phyloP scores from a whole-genome alignment of 2,113 vertebrate species.

The Harpagus bidentatus region DNA sequence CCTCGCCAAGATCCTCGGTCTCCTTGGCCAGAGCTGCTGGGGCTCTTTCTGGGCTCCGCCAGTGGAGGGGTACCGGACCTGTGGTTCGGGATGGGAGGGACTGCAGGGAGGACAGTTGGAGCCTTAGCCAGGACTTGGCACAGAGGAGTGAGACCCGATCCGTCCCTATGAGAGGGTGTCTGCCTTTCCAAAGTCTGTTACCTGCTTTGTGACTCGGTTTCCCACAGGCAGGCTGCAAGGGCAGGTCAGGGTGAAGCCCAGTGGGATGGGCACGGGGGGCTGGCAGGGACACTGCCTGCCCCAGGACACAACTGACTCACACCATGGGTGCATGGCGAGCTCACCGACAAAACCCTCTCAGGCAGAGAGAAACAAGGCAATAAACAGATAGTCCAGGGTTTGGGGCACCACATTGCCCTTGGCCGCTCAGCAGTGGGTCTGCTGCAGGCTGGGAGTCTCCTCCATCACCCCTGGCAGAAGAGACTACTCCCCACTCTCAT shows the following conservation, averaged over 20 bases:
- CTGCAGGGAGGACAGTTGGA: background rate
- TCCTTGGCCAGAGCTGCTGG: background rate
- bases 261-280: background rate
- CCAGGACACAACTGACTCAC: background rate
- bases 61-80: fast-evolving
- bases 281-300: background rate
- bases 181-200: background rate
- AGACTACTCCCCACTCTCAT: fast-evolving
- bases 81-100: background rate
- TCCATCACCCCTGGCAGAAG: background rate
- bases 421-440: background rate
- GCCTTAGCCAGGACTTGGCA: background rate
- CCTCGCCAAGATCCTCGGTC: fast-evolving
- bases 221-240: fast-evolving
- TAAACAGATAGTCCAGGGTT: background rate
- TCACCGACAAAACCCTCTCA: background rate
- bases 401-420: background rate
- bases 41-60: background rate
- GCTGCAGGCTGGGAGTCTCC: background rate
- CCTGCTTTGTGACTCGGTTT: background rate
- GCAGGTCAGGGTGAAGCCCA: background rate
- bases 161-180: background rate
- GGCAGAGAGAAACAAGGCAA: too few species aligned
- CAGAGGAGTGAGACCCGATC: background rate
- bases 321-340: fast-evolving